Base-by-base conservation (phyloP, 2,113 vertebrate species). In the Formicarius rufipectus region DNA sequence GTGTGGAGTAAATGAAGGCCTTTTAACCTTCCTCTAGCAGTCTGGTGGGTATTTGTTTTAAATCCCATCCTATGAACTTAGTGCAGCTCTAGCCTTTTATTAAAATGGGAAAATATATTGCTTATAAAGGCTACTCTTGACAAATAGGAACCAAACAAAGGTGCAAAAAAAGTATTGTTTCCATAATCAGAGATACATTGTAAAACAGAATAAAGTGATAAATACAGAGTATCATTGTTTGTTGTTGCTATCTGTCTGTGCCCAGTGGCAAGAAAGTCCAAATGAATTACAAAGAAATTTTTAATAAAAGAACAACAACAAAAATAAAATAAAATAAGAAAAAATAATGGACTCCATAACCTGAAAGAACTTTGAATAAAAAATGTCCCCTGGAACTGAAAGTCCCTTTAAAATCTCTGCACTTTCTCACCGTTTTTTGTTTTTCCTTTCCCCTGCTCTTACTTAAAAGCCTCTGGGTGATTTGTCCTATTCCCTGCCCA, bases 91-190 rank as follows among this genome's bases (percentile, higher is more conserved):
- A 95, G 49, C n/a, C 56, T 97, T 97, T 98, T 98, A 98, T 98
- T 98, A 98, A 98, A 98, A 95, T 97, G 63, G 93, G 84, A 97
- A 97, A 97, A 98, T 97, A 97, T 98, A 98, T 96, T 95, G 97
- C 95, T 97, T 97, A 93, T 94, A 97, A 97, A 97, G 58, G 68
- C 90, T 93, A 84, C 69, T 90, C 74, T 71, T 97, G 96, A 97
- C 87, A 95, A 97, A 96, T 82, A 94, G 90, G 62, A 95, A 96
- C 77, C 78, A 95, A 93, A 97, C 90, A 60, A 90, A 96, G 91
- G 92, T 96, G 90, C 82, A 96, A 98, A 98, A 45, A 89, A 98
- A 98, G 95, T 97, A 97, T 98, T 97, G 94, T 96, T 97, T 87
- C 96, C 78, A 97, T 97, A 97, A 98, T 97, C 83, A 84, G 66